Base-by-base conservation (phyloP, 2,888 invertebrate genomes). In the Mechanitis mazaeus region DNA sequence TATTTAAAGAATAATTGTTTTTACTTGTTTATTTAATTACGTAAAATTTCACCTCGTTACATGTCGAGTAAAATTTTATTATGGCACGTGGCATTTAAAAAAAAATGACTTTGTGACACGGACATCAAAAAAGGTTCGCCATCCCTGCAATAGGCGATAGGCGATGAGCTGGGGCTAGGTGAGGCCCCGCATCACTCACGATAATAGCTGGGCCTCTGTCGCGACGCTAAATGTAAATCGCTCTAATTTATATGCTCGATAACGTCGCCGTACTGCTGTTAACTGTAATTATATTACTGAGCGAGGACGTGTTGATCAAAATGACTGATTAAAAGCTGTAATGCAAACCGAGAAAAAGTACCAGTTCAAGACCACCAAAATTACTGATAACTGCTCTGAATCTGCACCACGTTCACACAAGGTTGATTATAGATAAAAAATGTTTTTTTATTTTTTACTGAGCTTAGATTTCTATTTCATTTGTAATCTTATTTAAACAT, bases 261-360 rank as follows among this genome's bases (percentile, higher is more conserved):
- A 90, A 88, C 88, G 88, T 88, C 88, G 81, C 83, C 85, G 85
- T 84, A 82, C 84, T 84, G 88, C 88, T 88, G 89, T 88, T 88
- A 87, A 85, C 86, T 86, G 88, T 90, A 89, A 89, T 90, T 88
- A 89, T 89, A 87, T 87, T 87, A 84, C 87, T 81, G 79, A 80
- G 85, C 84, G 87, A 87, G 87, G 88, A 88, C 88, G 86, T 87
- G 87, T 85, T 88, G 89, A 89, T 90, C 87, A 85, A 85, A 87
- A 88, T 79, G 81, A 76, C 84, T 82, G 88, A 87, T 87, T 86
- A 85, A 83, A 80, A 75, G 81, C 77, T 76, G 76, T 79, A 79
- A 79, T 78, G 81, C 75, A 74, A 75, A 78, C 74, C 74, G 78
- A 79, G 79, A 80, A 84, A 85, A 78, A 75, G 73, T 73, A 64